phyloP scores from a whole-genome alignment of 2,113 vertebrate species.

The Megatriorchis doriae region DNA sequence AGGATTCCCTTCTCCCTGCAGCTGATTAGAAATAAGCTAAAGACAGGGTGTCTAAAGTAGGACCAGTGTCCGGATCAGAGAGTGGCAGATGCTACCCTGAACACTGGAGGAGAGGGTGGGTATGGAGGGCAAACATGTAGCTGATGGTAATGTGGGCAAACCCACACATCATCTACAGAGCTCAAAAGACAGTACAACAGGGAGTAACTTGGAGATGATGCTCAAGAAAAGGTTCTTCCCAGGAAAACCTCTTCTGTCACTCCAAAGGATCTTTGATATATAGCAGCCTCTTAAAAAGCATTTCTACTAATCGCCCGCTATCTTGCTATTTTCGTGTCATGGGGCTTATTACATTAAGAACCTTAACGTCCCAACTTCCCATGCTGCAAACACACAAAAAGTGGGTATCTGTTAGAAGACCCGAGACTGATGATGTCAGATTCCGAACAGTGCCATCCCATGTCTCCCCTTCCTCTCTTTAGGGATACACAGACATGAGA shows the following conservation, averaged over 20 bases:
- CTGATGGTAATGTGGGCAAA: not conserved
- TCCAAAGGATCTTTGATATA: not conserved
- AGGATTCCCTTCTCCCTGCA: not conserved
- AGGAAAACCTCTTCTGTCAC: not conserved
- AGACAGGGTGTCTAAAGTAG: not conserved
- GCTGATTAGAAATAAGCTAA: not conserved
- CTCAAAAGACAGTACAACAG: not conserved
- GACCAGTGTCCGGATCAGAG: accelerated
- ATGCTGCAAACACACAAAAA: not conserved
- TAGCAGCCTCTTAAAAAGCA: not conserved
- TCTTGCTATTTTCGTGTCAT: not conserved
- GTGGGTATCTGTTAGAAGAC: not conserved
- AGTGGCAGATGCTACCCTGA: not conserved
- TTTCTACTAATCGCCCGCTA: not conserved
- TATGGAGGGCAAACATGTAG: not conserved
- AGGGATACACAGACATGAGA: not conserved
- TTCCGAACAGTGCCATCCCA: not conserved
- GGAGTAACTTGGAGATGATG: not conserved
- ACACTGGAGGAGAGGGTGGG: not conserved
- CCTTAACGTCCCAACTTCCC: not conserved
- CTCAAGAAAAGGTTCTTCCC: not conserved
- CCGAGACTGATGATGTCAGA: not conserved
- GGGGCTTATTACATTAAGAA: not conserved
- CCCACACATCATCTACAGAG: not conserved
- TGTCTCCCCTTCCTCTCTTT: not conserved